A percentile compares a stretch with the other conserved stretches of the same genome.
Evolutionary conservation across 2,113 vertebrate species (phyloP).

Genomic region (Potamarius usumacintae): DNA sequence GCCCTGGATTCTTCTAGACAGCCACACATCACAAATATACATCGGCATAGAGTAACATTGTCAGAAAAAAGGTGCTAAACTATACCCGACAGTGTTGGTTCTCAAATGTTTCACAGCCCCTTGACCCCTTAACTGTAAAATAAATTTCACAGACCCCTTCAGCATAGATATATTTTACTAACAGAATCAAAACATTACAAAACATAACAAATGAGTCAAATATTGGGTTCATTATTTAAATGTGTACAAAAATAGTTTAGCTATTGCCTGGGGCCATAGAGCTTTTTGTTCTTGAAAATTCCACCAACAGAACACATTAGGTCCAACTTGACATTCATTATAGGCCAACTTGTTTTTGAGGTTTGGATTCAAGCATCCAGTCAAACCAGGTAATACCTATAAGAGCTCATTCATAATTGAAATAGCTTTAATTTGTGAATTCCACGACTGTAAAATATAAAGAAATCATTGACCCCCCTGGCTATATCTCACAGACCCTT

Average conservation of each 20-base stretch:
- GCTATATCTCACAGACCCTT: background rate
- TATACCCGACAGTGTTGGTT: background rate
- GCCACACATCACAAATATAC: background rate
- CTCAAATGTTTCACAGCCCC: background rate
- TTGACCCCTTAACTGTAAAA: background rate
- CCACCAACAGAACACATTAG: background rate
- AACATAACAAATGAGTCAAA: background rate
- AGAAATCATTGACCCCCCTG: background rate
- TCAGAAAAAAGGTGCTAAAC: background rate
- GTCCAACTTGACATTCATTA: background rate
- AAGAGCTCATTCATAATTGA: background rate
- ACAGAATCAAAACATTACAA: background rate
- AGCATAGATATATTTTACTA: background rate
- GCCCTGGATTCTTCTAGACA: slow-evolving; percentile 7
- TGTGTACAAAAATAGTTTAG: background rate
- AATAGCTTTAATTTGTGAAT: background rate
- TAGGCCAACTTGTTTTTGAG: background rate
- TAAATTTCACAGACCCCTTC: background rate
- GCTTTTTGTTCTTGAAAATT: background rate
- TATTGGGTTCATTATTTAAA: background rate
- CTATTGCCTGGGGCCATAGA: background rate
- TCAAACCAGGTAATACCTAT: background rate
- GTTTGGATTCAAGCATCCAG: background rate
- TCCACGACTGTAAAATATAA: background rate
- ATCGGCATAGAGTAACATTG: background rate